Evolutionary conservation across 1,140 invertebrate genomes (phyloP), one percentile per base, ranked within the genome.

Genomic region (Vollenhovia emeryi): DNA sequence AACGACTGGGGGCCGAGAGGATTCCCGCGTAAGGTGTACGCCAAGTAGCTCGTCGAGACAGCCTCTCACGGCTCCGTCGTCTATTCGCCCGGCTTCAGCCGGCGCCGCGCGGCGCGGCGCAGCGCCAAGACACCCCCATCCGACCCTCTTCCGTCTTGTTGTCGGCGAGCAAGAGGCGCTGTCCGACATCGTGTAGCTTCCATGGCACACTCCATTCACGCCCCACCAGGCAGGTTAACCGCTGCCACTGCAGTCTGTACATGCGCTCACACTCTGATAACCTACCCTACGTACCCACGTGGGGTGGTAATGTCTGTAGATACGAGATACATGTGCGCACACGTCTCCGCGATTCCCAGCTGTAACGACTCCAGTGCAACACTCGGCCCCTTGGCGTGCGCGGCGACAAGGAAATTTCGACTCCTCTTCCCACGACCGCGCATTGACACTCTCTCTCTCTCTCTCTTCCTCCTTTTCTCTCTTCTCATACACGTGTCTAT

Each of bases 201-300:
- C 76, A 91, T 90, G 92, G 89, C 86, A 84, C 80, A 90, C 87
- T 94, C 92, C 90, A 94, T 93, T 94, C 92, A 92, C 92, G 86
- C 93, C 92, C 89, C 84, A 91, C 86, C 90, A 92, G 91, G 91
- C 91, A 87, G 92, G 91, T 92, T 92, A 93, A 93, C 92, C 92
- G 89, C 91, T 89, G 86, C 85, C 88, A 78, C 87, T 88, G 84
- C 73, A 82, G 85, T 86, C 82, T 86, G 86, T 88, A 89, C 80
- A 68, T 52, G 33, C 52, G 40, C 59, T 36, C 66, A 73, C 36
- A 82, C 66, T 9, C 52, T 11, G 66, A 71, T 57, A 73, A 45
- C 36, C 3, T n/a, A 15, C 21, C 71, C 68, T 60, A 78, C 75
- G 57, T 59, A 62, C 52, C 75, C 21, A 15, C n/a, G n/a, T 48